Conservation (phyloP, 1,140 invertebrate species). For the Cotesia glomerata region DNA sequence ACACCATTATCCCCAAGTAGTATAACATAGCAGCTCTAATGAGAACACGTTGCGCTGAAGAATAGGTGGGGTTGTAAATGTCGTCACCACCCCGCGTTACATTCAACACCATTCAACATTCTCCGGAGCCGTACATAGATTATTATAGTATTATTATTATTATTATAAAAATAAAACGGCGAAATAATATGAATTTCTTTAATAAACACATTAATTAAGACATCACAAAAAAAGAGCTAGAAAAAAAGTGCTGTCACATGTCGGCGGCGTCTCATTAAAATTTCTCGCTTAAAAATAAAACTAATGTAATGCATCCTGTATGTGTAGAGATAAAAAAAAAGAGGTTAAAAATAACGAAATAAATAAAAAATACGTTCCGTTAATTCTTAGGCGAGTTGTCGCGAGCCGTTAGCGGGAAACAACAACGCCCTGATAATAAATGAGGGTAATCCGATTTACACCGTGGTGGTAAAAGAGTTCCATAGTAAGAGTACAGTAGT, state of each 20-base stretch:
- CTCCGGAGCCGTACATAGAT: conserved; percentile 10
- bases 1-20: background rate
- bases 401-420: conserved; percentile 36
- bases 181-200: no score
- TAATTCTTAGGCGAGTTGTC: background rate
- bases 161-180: no score
- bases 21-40: background rate
- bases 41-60: conserved; percentile 1
- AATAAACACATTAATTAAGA: no score
- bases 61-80: background rate
- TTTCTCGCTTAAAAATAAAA: background rate
- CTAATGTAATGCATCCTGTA: no score
- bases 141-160: no score
- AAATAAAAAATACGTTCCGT: background rate
- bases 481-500: no score
- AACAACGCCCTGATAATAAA: conserved; percentile 44
- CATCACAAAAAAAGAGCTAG: no score
- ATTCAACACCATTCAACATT: conserved; percentile 23
- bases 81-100: conserved; percentile 30
- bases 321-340: background rate
- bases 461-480: conserved; percentile 27
- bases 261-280: no score
- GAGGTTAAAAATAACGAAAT: background rate
- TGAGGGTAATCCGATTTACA: conserved; percentile 48
- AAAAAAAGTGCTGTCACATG: no score